A percentile compares a stretch with the other conserved stretches of the same genome.
Conservation (phyloP, 2,113 vertebrate species). For the Cryptotis parvus region DNA sequence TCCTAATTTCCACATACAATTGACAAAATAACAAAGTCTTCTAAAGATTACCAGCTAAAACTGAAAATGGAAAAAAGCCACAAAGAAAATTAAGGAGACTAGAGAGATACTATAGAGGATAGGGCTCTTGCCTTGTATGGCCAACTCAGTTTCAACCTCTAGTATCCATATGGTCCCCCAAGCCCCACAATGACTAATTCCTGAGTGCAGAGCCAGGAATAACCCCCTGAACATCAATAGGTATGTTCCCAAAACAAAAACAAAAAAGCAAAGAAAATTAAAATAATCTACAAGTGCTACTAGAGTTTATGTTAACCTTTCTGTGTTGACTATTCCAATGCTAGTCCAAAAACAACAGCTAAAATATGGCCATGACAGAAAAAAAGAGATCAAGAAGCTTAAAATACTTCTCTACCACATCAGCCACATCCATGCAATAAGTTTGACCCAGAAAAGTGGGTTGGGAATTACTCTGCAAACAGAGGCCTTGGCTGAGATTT, state of each 20-base stretch:
- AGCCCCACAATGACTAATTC: too few species aligned
- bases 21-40: constrained; percentile 41
- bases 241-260: neutral
- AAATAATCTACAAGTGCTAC: constrained; percentile 18
- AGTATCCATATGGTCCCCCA: too few species aligned
- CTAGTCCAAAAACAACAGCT: neutral
- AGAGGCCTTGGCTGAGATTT: neutral
- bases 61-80: neutral
- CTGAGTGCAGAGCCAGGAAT: too few species aligned
- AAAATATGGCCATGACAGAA: neutral
- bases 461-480: neutral
- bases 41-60: constrained; percentile 48
- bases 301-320: constrained; percentile 26
- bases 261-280: constrained; percentile 58
- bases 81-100: constrained; percentile 36
- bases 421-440: neutral
- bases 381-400: constrained; percentile 37
- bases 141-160: too few species aligned
- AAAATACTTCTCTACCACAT: neutral
- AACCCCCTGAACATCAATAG: too few species aligned
- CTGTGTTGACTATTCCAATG: neutral
- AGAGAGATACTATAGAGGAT: neutral
- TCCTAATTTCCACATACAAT: constrained; percentile 1
- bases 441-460: neutral
- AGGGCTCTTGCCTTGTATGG: too few species aligned